Evolutionary conservation across 1,140 invertebrate species (phyloP).

Genomic region (Drosophila sulfurigaster): DNA sequence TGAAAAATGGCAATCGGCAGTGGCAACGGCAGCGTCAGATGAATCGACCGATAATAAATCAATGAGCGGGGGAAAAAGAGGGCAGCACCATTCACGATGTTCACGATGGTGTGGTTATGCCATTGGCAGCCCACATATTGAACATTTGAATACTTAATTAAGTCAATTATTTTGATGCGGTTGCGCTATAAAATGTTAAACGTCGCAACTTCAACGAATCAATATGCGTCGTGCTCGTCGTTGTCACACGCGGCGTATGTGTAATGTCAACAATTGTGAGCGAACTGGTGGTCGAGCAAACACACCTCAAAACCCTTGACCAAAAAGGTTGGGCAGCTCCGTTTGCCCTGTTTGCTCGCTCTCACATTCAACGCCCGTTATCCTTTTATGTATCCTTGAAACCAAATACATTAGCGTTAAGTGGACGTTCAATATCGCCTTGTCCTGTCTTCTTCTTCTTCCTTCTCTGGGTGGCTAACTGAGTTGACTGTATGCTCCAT

Average conservation of each 20-base stretch:
- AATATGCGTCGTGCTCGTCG: conserved; percentile 46
- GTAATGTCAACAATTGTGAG: conserved; percentile 52
- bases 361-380: not conserved
- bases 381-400: conserved; percentile 61
- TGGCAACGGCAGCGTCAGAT: conserved; percentile 1
- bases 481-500: not conserved
- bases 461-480: conserved; percentile 11
- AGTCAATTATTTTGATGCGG: conserved; percentile 76
- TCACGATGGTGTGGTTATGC: conserved; percentile 4
- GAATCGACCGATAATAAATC: conserved; percentile 61
- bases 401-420: conserved; percentile 62
- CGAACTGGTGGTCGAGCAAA: conserved; percentile 23
- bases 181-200: conserved; percentile 66
- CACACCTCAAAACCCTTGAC: conserved; percentile 76
- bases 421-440: conserved; percentile 45
- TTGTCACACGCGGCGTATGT: conserved; percentile 53
- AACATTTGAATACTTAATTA: conserved; percentile 69
- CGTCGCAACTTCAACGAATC: conserved; percentile 45
- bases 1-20: conserved; percentile 65
- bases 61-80: conserved; percentile 38
- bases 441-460: conserved; percentile 12
- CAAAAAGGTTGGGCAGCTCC: conserved; percentile 25
- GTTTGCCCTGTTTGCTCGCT: not conserved
- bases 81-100: not conserved
- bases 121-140: conserved; percentile 35